Evolutionary conservation across 2,797 vertebrate species (phyloP).

Genomic region (Etheostoma nigrum): DNA sequence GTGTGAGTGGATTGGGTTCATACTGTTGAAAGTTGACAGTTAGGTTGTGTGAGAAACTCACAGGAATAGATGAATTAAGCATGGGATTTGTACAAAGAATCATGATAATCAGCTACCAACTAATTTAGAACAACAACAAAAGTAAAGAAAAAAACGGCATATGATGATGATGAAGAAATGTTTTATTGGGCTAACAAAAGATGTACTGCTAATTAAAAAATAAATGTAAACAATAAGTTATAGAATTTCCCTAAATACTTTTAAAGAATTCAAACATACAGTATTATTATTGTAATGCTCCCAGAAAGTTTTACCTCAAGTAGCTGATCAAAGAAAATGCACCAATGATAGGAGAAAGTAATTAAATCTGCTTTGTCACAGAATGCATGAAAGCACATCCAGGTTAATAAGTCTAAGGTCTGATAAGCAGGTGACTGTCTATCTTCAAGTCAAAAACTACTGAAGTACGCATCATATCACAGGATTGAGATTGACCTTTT

Average conservation of each 20-base stretch:
- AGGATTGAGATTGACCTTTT: constrained; percentile 14
- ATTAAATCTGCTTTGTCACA: constrained; percentile 54
- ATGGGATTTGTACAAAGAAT: constrained; percentile 12
- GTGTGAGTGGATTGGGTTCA: background rate
- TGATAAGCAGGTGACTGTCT: constrained; percentile 55
- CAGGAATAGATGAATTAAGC: constrained; percentile 4
- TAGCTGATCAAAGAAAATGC: constrained; percentile 36
- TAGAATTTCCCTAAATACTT: constrained; percentile 23
- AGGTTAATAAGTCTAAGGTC: constrained; percentile 34
- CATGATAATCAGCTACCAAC: constrained; percentile 37
- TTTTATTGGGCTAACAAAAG: constrained; percentile 25
- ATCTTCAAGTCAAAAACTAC: background rate
- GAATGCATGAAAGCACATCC: constrained; percentile 53
- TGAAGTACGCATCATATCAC: background rate
- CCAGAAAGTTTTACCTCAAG: constrained; percentile 17
- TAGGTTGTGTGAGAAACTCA: background rate
- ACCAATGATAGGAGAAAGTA: constrained; percentile 45
- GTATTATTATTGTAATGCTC: background rate
- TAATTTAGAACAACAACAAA: constrained; percentile 32
- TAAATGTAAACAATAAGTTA: background rate
- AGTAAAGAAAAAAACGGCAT: background rate
- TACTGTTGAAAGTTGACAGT: background rate
- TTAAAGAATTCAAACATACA: background rate
- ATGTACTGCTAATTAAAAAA: constrained; percentile 17
- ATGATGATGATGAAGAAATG: constrained; percentile 1